Percentiles rank a stretch among this genome's conserved stretches.
Evolutionary conservation across 2,113 vertebrate genomes (phyloP).

Genomic region (Lophura nycthemera): DNA sequence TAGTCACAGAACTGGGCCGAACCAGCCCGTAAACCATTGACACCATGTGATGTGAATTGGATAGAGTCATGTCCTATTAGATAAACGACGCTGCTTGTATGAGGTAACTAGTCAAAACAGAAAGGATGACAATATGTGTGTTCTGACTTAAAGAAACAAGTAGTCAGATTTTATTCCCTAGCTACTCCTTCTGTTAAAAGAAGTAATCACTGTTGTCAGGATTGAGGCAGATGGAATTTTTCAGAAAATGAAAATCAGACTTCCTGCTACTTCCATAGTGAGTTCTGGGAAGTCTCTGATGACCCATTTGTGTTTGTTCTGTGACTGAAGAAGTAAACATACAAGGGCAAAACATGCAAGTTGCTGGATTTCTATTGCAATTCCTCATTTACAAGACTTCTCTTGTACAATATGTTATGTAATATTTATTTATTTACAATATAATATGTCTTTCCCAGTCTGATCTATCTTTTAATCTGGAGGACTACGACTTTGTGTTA

Average conservation of each 20-base stretch:
- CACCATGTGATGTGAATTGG: not conserved
- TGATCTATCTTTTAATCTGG: conserved; percentile 89
- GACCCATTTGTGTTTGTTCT: not conserved
- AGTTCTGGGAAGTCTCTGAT: not conserved
- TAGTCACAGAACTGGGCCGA: too few relatives aligned
- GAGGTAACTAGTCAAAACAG: not conserved
- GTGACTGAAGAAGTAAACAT: not conserved
- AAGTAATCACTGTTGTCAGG: not conserved
- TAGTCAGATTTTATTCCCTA: not conserved
- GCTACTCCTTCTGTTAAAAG: not conserved
- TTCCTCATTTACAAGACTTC: not conserved
- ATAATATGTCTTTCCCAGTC: conserved; percentile 74
- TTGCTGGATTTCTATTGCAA: not conserved
- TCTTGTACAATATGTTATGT: not conserved
- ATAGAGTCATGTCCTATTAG: not conserved
- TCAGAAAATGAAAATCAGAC: not conserved
- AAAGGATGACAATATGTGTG: not conserved
- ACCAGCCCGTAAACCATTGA: too few relatives aligned
- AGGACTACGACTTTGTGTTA: conserved; percentile 87
- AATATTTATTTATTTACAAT: not conserved
- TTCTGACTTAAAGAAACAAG: not conserved
- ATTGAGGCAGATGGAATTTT: not conserved
- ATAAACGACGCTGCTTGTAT: not conserved
- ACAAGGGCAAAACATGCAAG: not conserved
- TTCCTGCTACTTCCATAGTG: not conserved